phyloP scores from a whole-genome alignment of 2,888 invertebrate species.

The Kryphioiulus occultus region DNA sequence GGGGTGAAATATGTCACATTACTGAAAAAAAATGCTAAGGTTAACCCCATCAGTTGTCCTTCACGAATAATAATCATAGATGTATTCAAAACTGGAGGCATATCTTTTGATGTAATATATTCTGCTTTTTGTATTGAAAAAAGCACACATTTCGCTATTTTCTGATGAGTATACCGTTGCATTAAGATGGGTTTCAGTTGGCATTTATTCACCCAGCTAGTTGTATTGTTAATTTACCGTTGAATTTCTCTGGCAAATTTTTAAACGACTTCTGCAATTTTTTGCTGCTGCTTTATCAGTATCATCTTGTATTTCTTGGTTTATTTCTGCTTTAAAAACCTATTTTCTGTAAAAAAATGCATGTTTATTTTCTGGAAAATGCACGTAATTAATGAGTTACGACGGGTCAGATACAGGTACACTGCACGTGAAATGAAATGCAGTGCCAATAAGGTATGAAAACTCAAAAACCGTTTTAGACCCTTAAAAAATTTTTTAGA shows the following conservation, averaged over 20 bases:
- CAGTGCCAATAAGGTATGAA: too few relatives aligned
- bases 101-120: background rate
- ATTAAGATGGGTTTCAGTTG: background rate
- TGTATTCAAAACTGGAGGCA: background rate
- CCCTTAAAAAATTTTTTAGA: too few relatives aligned
- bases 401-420: background rate
- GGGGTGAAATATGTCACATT: background rate
- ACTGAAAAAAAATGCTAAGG: background rate
- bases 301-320: conserved; percentile 26
- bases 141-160: background rate
- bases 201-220: background rate
- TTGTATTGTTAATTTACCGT: background rate
- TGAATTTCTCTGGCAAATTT: conserved; percentile 9
- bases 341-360: background rate
- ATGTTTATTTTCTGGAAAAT: background rate
- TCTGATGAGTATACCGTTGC: conserved; percentile 7
- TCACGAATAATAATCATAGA: background rate
- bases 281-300: background rate
- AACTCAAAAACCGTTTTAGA: too few relatives aligned
- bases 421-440: too few relatives aligned
- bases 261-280: background rate
- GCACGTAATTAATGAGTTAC: background rate
- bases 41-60: background rate
- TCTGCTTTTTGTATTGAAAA: background rate
- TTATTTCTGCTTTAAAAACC: conserved; percentile 20